These are phyloP conservation scores for Arctia plantaginis DNA, from an alignment of 2,888 invertebrate genomes.

Conservation along the genomic window DNA sequence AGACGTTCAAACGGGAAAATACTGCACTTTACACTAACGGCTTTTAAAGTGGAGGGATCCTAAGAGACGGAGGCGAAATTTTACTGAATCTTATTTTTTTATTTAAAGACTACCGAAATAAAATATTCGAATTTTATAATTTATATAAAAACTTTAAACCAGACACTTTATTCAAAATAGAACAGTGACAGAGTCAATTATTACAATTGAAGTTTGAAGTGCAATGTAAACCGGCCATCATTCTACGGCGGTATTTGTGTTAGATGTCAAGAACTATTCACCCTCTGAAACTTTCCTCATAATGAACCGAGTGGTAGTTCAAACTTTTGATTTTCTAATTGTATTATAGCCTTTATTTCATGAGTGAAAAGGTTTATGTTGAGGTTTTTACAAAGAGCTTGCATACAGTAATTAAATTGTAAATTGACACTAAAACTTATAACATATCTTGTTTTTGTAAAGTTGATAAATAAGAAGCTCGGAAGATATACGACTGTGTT, in stretches of 20 bases:
- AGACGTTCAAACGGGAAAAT: too few species aligned
- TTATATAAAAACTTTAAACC: not conserved
- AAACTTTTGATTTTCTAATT: constrained; percentile 44
- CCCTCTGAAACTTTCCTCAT: constrained; percentile 46
- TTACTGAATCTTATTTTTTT: too few species aligned
- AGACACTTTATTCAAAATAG: constrained; percentile 1
- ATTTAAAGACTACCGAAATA: too few species aligned
- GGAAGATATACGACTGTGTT: too few species aligned
- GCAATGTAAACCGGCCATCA: constrained; percentile 36
- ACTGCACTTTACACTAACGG: too few species aligned
- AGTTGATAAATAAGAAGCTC: too few species aligned
- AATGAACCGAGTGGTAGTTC: constrained; percentile 37
- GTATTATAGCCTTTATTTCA: constrained; percentile 27
- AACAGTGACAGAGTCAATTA: constrained; percentile 29
- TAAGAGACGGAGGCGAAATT: too few species aligned
- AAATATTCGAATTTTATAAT: too few species aligned
- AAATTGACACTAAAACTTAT: not conserved
- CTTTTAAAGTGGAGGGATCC: too few species aligned
- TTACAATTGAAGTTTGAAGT: constrained; percentile 40
- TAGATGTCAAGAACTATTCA: constrained; percentile 50
- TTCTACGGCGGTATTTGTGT: constrained; percentile 42
- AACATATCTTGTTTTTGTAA: too few species aligned
- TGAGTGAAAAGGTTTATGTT: not conserved
- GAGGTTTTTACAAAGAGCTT: not conserved
- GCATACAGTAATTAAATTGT: not conserved